phyloP scores from a whole-genome alignment of 2,888 invertebrate species.

The Priocnemis perturbator region DNA sequence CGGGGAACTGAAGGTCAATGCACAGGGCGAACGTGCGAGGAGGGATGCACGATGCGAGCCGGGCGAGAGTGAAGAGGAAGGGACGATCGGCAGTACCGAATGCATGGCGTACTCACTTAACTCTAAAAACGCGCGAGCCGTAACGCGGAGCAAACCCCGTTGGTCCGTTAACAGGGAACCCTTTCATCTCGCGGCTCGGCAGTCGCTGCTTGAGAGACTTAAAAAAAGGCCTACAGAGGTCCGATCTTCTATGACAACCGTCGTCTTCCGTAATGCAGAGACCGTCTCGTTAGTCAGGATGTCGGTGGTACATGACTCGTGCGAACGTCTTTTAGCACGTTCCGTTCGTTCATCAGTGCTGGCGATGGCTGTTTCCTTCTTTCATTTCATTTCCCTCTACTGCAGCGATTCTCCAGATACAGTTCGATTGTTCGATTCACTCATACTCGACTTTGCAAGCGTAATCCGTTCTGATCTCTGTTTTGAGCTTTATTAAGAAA shows the following conservation, averaged over 20 bases:
- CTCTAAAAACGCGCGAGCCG: conserved; percentile 36
- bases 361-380: too few relatives aligned
- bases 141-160: conserved; percentile 24
- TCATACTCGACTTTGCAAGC: too few relatives aligned
- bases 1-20: not conserved
- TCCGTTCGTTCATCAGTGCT: too few relatives aligned
- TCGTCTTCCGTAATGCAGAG: conserved; percentile 13
- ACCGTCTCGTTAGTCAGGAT: too few relatives aligned
- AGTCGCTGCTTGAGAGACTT: conserved; percentile 6
- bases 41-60: conserved; percentile 17
- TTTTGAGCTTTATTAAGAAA: too few relatives aligned
- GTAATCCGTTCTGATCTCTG: too few relatives aligned
- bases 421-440: too few relatives aligned
- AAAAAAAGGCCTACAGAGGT: conserved; percentile 14
- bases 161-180: conserved; percentile 49
- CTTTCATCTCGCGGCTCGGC: conserved; percentile 50
- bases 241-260: conserved; percentile 13
- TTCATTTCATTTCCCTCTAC: too few relatives aligned
- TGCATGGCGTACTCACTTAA: conserved; percentile 24
- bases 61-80: conserved; percentile 14
- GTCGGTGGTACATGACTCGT: too few relatives aligned
- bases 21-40: not conserved
- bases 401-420: too few relatives aligned
- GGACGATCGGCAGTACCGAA: conserved; percentile 20
- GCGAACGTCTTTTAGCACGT: not conserved